phyloP scores from a whole-genome alignment of 2,888 invertebrate genomes.

The Petrolisthes manimaculis region DNA sequence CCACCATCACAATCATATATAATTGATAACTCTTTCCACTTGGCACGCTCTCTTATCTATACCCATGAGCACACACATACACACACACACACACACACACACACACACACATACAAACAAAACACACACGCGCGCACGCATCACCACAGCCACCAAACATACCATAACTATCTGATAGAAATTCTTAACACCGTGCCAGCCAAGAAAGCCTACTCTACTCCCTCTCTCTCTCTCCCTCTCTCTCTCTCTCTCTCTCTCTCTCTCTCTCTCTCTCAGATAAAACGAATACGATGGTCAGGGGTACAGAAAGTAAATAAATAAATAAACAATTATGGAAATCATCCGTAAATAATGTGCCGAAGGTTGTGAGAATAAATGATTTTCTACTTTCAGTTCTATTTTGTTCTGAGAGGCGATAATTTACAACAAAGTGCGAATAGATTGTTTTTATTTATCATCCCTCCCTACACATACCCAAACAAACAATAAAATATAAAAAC shows the following conservation, averaged over 20 bases:
- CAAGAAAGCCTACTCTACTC: not conserved
- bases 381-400: not conserved
- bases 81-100: not conserved
- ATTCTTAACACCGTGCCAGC: not conserved
- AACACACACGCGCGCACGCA: not conserved
- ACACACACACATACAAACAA: not conserved
- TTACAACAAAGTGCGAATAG: too few relatives aligned
- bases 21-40: too few relatives aligned
- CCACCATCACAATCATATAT: too few relatives aligned
- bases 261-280: not conserved
- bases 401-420: not conserved
- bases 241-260: not conserved
- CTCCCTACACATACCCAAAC: too few relatives aligned
- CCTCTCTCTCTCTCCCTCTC: slow-evolving; percentile 18
- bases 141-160: not conserved
- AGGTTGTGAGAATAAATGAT: not conserved
- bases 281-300: not conserved
- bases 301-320: too few relatives aligned
- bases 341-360: not conserved
- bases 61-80: not conserved
- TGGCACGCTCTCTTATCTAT: not conserved
- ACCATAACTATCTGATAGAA: not conserved
- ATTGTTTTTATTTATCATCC: not conserved
- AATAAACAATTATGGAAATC: not conserved
- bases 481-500: too few relatives aligned